Evolutionary conservation across 2,113 vertebrate species (phyloP), one percentile per base, ranked within the genome.

Genomic region (Pungitius pungitius): DNA sequence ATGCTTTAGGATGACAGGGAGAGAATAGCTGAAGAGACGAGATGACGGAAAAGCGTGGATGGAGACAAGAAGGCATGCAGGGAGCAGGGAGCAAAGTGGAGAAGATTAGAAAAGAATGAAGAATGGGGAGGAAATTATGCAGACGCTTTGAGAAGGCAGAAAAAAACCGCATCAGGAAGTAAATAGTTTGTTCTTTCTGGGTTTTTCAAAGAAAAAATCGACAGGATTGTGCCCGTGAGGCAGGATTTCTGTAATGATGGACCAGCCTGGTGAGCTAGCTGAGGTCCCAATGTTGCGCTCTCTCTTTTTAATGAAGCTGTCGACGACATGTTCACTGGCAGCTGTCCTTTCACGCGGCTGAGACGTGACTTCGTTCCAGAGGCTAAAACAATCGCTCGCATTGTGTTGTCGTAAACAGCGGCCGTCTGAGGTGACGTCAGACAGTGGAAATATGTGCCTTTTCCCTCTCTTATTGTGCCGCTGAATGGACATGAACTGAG

Each of bases 1-100:
- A 58, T 61, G 76, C 71, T 85, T 87, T 75, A 77, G 78, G 85
- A 67, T 66, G 73, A 82, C 60, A 73, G 66, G 20, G 61, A 77
- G 70, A 77, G 71, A 85, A 77, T 24, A 65, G 75, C 69, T 70
- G 69, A 30, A 61, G 63, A 69, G 62, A 80, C 70, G 80, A 71
- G 72, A 83, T 49, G 71, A 69, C 20, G 15, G 37, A 55, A 62
- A 65, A 60, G 60, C n/a, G 24, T n/a, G 57, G 67, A 37, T 70
- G 61, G 68, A 83, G 73, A 81, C 73, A 66, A 73, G 75, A 54
- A 67, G 14, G 71, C 57, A 81, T 43, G 43, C 76, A 35, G 47
- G 67, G 73, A 69, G 64, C 55, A 70, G 76, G 69, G 71, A 68
- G 57, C 7, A 58, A 72, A 47, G 67, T 14, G 18, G 62, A 45